phyloP scores from a whole-genome alignment of 2,888 invertebrate genomes.

The Rhogogaster chlorosoma region DNA sequence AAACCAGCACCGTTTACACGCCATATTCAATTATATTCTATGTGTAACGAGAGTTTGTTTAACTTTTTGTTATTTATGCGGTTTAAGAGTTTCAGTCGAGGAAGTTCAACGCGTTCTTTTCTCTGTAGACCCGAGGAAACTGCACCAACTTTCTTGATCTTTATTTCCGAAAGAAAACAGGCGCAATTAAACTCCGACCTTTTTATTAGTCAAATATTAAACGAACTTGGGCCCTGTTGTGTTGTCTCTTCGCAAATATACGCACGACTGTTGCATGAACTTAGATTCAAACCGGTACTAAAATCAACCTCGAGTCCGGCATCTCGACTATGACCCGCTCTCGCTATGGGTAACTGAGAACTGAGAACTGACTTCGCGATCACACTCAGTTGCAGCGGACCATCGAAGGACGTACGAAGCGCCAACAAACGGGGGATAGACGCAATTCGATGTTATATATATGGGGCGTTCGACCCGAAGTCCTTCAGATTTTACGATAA shows the following conservation, averaged over 20 bases:
- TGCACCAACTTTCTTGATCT: not conserved
- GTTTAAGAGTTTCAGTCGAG: not conserved
- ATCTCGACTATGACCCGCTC: conserved; percentile 17
- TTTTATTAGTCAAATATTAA: not conserved
- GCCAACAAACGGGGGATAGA: not conserved
- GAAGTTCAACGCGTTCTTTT: not conserved
- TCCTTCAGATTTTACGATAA: not conserved
- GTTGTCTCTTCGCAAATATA: not conserved
- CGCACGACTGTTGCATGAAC: not conserved
- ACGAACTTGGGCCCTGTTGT: not conserved
- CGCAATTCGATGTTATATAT: not conserved
- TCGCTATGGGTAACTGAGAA: conserved; percentile 5
- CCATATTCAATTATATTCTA: conserved; percentile 60
- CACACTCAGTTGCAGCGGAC: not conserved
- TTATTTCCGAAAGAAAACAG: not conserved
- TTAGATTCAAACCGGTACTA: conserved; percentile 32
- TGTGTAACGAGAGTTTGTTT: not conserved
- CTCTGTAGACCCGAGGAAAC: not conserved
- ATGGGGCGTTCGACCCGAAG: not conserved
- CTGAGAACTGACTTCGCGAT: not conserved
- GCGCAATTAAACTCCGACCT: not conserved
- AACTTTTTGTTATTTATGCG: not conserved
- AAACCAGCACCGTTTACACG: conserved; percentile 66
- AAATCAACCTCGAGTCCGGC: not conserved
- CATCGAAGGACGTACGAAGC: conserved; percentile 18